Evolutionary conservation across 2,113 vertebrate genomes (phyloP).

Genomic region (Ceratotherium simum): DNA sequence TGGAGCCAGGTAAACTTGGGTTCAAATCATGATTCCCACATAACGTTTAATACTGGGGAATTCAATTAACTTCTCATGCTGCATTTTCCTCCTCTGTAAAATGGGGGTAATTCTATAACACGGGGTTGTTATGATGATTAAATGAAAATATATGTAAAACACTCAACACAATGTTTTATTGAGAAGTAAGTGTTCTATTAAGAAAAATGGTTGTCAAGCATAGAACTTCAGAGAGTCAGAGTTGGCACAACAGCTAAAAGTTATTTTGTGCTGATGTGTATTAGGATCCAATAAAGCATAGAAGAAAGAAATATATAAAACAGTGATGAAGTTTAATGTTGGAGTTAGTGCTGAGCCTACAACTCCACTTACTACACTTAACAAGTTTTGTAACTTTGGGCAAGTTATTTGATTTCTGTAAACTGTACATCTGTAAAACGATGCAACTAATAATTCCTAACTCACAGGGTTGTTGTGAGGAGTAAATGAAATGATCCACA

Average conservation of each 20-base stretch:
- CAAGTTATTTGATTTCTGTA: conserved; percentile 49
- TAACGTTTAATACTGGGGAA: background rate
- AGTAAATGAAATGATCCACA: conserved; percentile 51
- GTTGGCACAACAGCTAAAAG: background rate
- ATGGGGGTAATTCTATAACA: background rate
- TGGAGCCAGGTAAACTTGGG: background rate
- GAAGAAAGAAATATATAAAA: conserved; percentile 6
- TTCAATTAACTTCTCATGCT: background rate
- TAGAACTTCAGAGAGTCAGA: background rate
- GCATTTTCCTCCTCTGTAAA: conserved; percentile 42
- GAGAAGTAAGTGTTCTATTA: background rate
- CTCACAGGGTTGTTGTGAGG: background rate
- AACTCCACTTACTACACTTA: background rate
- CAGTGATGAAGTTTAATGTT: conserved; percentile 55
- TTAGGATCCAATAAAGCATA: conserved; percentile 46
- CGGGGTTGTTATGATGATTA: background rate
- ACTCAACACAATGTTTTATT: background rate
- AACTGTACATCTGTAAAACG: conserved; percentile 43
- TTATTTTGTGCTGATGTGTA: conserved; percentile 26
- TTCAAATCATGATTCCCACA: background rate
- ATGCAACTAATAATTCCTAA: conserved; percentile 46
- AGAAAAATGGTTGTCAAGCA: background rate
- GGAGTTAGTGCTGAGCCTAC: background rate
- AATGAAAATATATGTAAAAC: conserved; percentile 23
- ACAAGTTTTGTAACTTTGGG: background rate